These are phyloP conservation scores for Drosophila bifasciata DNA, from an alignment of 1,140 invertebrate species.

Conservation along the genomic window DNA sequence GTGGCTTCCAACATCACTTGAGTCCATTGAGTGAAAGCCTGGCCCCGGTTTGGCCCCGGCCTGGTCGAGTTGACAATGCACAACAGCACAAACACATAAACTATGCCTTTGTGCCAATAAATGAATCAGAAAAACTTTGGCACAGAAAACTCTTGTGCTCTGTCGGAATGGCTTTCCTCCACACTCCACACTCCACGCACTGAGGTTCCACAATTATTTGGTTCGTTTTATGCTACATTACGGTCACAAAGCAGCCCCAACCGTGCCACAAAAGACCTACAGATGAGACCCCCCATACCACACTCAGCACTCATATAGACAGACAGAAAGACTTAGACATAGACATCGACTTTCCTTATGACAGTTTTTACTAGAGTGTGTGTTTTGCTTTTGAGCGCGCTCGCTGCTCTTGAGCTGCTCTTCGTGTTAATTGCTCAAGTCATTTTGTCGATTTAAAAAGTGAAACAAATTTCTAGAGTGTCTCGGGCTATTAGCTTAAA, in stretches of 20 bases:
- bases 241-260: slow-evolving; percentile 41
- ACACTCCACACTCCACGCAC: slow-evolving; percentile 77
- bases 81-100: slow-evolving; percentile 58
- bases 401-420: slow-evolving; percentile 10
- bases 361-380: slow-evolving; percentile 61
- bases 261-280: slow-evolving; percentile 47
- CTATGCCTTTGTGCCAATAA: slow-evolving; percentile 80
- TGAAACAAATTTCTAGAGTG: slow-evolving; percentile 80
- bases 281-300: slow-evolving; percentile 34
- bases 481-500: slow-evolving; percentile 69
- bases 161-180: slow-evolving; percentile 65
- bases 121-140: slow-evolving; percentile 79
- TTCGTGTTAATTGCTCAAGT: slow-evolving; percentile 66
- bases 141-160: slow-evolving; percentile 61
- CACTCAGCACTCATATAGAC: background rate
- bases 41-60: slow-evolving; percentile 3
- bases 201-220: slow-evolving; percentile 71
- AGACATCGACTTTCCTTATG: slow-evolving; percentile 64
- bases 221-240: slow-evolving; percentile 82
- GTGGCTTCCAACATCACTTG: slow-evolving; percentile 36
- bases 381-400: slow-evolving; percentile 10
- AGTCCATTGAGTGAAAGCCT: slow-evolving; percentile 38
- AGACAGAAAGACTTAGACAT: slow-evolving; percentile 4
- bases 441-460: slow-evolving; percentile 69
- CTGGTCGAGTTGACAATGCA: slow-evolving; percentile 63